Conservation (phyloP, 2,797 vertebrate genomes). For the Tenualosa ilisha region DNA sequence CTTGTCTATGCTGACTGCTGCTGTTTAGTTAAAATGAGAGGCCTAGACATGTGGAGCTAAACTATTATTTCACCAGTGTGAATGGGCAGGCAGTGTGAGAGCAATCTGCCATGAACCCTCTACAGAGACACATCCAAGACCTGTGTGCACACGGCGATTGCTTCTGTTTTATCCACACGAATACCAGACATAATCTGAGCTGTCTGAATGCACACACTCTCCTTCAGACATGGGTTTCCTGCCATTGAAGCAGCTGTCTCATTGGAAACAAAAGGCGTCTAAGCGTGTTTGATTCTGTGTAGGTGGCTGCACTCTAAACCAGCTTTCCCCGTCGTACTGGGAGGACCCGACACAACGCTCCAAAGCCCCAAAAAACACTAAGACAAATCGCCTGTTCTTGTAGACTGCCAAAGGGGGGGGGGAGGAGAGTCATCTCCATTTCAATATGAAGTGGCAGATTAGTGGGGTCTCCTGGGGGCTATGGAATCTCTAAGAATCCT, state of each 20-base stretch:
- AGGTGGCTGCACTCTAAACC: neutral
- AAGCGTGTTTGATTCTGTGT: neutral
- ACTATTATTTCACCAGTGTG: no score
- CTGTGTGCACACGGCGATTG: no score
- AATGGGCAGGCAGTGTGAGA: no score
- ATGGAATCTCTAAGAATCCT: slow-evolving; percentile 32
- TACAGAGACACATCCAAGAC: no score
- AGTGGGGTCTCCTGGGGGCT: slow-evolving; percentile 28
- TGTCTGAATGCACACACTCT: no score
- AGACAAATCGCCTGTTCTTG: slow-evolving; percentile 30
- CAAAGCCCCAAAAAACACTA: slow-evolving; percentile 37
- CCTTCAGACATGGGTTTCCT: neutral
- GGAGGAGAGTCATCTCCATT: slow-evolving; percentile 44
- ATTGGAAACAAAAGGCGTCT: neutral
- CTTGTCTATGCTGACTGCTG: no score
- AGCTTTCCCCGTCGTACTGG: neutral
- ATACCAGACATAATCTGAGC: no score
- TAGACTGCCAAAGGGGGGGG: neutral
- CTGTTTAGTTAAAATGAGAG: no score
- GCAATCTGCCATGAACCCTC: no score
- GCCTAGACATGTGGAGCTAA: no score
- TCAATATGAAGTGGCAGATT: slow-evolving; percentile 50
- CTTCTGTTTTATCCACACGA: no score
- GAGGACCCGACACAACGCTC: neutral
- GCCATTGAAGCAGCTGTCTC: neutral